These are phyloP conservation scores for Brachirus orientalis DNA, from an alignment of 2,113 vertebrate species.

Conservation along the genomic window DNA sequence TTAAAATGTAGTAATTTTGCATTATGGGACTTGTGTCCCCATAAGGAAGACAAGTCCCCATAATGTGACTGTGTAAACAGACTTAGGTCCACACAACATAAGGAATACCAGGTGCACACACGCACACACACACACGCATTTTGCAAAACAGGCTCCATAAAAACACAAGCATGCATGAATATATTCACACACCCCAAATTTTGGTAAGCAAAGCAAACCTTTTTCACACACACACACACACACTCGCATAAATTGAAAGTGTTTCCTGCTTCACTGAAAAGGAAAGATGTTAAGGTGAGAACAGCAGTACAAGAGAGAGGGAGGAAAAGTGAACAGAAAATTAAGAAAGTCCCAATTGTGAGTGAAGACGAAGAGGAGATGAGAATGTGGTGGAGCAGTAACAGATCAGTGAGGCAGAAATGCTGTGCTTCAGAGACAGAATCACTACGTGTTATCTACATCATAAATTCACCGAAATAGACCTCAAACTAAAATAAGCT, in stretches of 20 bases:
- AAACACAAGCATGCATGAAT: constrained; percentile 47
- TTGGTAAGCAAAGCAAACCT: constrained; percentile 20
- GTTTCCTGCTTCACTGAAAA: constrained; percentile 7
- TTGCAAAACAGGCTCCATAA: constrained; percentile 29
- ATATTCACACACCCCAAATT: constrained; percentile 49
- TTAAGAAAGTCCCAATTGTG: background rate
- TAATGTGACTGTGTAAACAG: no score
- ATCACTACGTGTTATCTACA: background rate
- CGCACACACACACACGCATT: constrained; percentile 23
- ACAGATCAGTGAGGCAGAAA: constrained; percentile 37
- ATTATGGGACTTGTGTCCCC: no score
- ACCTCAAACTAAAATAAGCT: background rate
- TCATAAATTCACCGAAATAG: constrained; percentile 15
- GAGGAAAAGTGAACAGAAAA: background rate
- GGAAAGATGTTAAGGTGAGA: constrained; percentile 19
- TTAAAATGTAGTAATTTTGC: no score
- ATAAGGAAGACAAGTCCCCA: no score
- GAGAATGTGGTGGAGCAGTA: background rate
- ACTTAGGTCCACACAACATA: no score
- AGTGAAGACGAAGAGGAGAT: background rate
- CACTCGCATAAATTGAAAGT: background rate
- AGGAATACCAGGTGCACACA: no score
- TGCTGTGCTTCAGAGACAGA: background rate
- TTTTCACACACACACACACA: background rate
- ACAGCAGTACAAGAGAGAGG: background rate